Evolutionary conservation across 2,888 invertebrate species (phyloP).

Genomic region (Tanypteryx hageni): DNA sequence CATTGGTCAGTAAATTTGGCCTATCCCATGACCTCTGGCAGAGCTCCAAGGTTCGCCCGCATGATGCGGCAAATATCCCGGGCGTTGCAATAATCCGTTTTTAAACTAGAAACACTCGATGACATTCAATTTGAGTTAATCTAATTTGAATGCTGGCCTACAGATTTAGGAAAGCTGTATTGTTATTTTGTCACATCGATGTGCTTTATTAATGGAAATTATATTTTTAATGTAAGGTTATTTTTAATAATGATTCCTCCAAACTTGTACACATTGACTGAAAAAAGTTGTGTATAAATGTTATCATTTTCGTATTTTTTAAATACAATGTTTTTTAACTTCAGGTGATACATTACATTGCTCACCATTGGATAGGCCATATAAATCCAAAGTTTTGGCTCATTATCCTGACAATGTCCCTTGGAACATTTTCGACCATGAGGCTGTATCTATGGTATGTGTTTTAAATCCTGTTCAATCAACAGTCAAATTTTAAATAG

Average conservation of each 20-base stretch:
- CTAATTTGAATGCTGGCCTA: no score
- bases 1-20: neutral
- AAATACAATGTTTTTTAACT: constrained; percentile 72
- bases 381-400: constrained; percentile 94
- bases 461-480: neutral
- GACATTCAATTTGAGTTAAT: no score
- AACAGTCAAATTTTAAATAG: no score
- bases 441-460: constrained; percentile 96
- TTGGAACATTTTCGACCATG: constrained; percentile 94
- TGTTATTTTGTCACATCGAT: no score
- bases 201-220: no score
- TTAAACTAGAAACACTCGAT: neutral
- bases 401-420: constrained; percentile 95
- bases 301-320: constrained; percentile 30
- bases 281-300: neutral
- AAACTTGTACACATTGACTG: no score
- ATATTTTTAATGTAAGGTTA: no score
- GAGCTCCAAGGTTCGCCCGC: neutral
- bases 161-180: no score
- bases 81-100: neutral
- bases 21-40: constrained; percentile 47
- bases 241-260: no score
- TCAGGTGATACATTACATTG: constrained; percentile 88
- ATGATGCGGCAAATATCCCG: neutral
- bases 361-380: constrained; percentile 95